Evolutionary conservation across 2,113 vertebrate genomes (phyloP).

Genomic region (Scomber colias): DNA sequence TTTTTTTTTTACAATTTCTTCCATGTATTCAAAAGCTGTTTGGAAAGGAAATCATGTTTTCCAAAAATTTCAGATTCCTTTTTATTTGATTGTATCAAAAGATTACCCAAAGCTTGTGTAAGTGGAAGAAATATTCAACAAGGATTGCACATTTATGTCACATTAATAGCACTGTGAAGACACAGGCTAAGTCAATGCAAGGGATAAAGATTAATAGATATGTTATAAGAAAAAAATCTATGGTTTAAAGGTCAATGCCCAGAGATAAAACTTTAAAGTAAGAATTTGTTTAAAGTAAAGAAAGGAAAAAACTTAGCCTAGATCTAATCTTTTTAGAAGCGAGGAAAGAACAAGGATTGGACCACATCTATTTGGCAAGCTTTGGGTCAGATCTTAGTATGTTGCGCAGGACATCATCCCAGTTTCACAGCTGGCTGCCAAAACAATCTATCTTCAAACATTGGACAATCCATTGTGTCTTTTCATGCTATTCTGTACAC

Average conservation of each 20-base stretch:
- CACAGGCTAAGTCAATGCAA: conserved; percentile 23
- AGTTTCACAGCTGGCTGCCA: conserved; percentile 62
- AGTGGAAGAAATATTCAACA: conserved; percentile 26
- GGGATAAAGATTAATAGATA: conserved; percentile 50
- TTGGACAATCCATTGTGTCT: conserved; percentile 53
- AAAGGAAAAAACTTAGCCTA: conserved; percentile 46
- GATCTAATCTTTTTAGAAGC: conserved; percentile 53
- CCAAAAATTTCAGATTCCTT: conserved; percentile 41
- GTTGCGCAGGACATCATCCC: conserved; percentile 56
- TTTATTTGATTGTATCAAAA: conserved; percentile 56
- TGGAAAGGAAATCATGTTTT: conserved; percentile 12
- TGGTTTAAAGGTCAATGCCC: conserved; percentile 48
- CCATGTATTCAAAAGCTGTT: conserved; percentile 23
- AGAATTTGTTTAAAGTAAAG: conserved; percentile 53
- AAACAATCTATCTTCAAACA: conserved; percentile 70
- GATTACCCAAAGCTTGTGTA: conserved; percentile 59
- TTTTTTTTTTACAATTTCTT: conserved; percentile 8
- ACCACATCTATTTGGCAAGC: conserved; percentile 33
- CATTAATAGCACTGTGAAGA: conserved; percentile 25
- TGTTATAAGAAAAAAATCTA: conserved; percentile 31
- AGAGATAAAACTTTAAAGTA: conserved; percentile 60
- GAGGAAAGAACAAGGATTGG: conserved; percentile 43
- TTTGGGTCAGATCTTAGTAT: conserved; percentile 46
- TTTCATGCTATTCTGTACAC: conserved; percentile 59
- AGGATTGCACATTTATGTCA: conserved; percentile 39